Evolutionary conservation across 2,797 vertebrate species (phyloP), one percentile per base, ranked within the genome.

Genomic region (Calcarius lapponicus): DNA sequence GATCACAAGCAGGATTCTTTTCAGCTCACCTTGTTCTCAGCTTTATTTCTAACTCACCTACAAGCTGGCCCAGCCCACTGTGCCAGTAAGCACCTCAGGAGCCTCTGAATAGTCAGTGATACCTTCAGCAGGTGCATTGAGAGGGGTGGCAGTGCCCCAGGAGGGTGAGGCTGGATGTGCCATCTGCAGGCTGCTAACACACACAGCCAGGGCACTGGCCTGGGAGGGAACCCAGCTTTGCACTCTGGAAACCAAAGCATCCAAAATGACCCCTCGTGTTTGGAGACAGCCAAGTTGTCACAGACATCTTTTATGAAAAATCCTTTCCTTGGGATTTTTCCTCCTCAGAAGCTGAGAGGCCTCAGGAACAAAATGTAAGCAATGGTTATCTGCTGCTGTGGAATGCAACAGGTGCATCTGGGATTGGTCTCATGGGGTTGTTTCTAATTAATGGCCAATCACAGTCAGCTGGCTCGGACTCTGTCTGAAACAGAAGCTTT

Each of bases 11-110:
- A 18, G 15, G 5, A 13, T 43, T 29, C 67, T 47, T 62, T 62
- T 60, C n/a, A 31, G 24, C 31, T 85, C 42, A 25, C 58, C 32
- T 29, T 9, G 2, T 22, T 75, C 40, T 34, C 73, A 51, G 21
- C 40, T n/a, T 31, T 48, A 1, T 10, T 71, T 38, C 61, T 62
- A 71, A 43, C 36, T 18, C 61, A 56, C 48, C 58, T 50, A 3
- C 17, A 12, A 24, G 4, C 11, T 14, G 2, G 1, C 38, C 42
- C 38, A 69, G 11, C 51, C 10, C 40, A 22, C 34, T 17, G 0
- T 24, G 4, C 25, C 18, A 13, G 11, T 10, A 17, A 36, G 19
- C 0, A 10, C n/a, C 32, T 80, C 57, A 42, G 75, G n/a, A 94
- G 36, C 48, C 61, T 85, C 69, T 78, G 51, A 80, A 74, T 12